phyloP scores from a whole-genome alignment of 2,797 vertebrate genomes.

The Spinibarbus caldwelli region DNA sequence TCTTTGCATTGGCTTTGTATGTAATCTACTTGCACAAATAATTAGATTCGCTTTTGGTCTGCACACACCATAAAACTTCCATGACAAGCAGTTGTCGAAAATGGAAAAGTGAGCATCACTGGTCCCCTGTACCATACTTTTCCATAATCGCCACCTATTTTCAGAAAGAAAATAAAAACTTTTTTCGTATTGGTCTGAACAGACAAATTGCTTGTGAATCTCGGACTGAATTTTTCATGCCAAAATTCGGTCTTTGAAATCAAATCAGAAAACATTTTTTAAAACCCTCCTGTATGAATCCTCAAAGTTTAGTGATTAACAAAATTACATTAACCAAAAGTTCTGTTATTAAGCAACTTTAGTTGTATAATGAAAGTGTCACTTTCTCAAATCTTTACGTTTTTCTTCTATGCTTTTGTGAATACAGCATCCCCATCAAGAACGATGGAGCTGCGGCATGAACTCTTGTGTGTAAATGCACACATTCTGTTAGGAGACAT shows the following conservation, averaged over 20 bases:
- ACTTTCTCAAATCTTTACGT: neutral
- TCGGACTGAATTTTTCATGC: neutral
- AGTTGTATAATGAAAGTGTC: neutral
- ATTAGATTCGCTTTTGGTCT: neutral
- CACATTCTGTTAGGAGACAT: conserved; percentile 64
- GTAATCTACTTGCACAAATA: neutral
- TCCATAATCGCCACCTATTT: neutral
- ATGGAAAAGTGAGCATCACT: neutral
- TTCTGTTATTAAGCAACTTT: neutral
- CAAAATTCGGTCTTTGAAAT: neutral
- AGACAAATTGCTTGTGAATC: neutral
- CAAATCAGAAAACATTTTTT: neutral
- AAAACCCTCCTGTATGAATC: neutral
- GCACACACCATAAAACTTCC: neutral
- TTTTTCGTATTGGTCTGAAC: neutral
- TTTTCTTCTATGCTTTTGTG: neutral
- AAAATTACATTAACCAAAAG: neutral
- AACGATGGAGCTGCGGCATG: neutral
- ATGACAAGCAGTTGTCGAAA: neutral
- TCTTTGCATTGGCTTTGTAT: neutral
- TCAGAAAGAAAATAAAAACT: neutral
- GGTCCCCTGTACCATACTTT: neutral
- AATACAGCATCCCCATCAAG: neutral
- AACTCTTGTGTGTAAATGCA: neutral
- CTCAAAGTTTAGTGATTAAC: neutral